Percentiles rank a stretch among this genome's conserved stretches.
These are phyloP conservation scores for Barypeithes pellucidus DNA, from an alignment of 2,888 invertebrate species.

Conservation along the genomic window DNA sequence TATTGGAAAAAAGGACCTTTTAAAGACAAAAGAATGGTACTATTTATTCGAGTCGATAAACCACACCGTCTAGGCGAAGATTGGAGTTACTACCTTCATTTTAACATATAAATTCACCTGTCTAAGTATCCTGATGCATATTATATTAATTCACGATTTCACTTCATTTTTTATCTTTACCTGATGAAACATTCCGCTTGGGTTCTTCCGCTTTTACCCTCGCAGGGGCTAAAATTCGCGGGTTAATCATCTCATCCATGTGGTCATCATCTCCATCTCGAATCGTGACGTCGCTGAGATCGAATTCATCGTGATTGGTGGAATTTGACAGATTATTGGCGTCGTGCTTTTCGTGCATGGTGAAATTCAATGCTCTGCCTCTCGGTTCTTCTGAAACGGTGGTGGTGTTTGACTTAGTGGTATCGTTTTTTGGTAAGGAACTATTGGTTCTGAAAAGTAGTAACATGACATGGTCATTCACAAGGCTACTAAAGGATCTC, in stretches of 20 bases:
- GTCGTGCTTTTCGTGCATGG: constrained; percentile 60
- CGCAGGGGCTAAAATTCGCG: constrained; percentile 58
- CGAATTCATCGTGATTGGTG: constrained; percentile 63
- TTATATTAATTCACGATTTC: too few relatives aligned
- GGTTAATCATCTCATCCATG: constrained; percentile 60
- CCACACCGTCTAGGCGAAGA: too few relatives aligned
- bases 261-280: constrained; percentile 77
- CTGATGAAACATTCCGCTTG: constrained; percentile 53
- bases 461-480: too few relatives aligned
- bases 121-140: too few relatives aligned
- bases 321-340: constrained; percentile 62
- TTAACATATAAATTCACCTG: too few relatives aligned
- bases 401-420: constrained; percentile 25
- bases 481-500: too few relatives aligned
- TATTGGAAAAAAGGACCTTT: too few relatives aligned
- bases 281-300: constrained; percentile 87
- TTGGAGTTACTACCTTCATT: too few relatives aligned
- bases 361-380: constrained; percentile 68
- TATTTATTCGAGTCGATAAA: too few relatives aligned
- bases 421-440: constrained; percentile 28
- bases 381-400: constrained; percentile 59
- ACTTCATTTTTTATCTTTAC: too few relatives aligned
- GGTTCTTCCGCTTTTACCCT: constrained; percentile 56
- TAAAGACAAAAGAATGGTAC: too few relatives aligned
- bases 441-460: constrained; percentile 32